A percentile compares a stretch with the other conserved stretches of the same genome.
These are phyloP conservation scores for Equus przewalskii DNA, from an alignment of 2,113 vertebrate genomes.

Conservation along the genomic window DNA sequence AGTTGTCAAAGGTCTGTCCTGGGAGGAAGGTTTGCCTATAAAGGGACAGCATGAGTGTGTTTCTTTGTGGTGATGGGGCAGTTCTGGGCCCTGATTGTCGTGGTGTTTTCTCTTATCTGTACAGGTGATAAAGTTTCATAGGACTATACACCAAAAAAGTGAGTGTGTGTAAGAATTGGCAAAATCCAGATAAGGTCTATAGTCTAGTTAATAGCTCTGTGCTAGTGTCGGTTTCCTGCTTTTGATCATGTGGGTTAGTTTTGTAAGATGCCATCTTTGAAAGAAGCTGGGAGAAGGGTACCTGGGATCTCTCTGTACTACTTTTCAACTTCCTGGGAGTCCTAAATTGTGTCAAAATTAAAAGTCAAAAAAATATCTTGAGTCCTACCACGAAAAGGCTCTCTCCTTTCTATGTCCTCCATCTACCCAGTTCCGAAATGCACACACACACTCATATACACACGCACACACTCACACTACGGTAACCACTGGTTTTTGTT, in stretches of 20 bases:
- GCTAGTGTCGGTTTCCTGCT: background rate
- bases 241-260: background rate
- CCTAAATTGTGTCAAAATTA: conserved; percentile 15
- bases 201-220: background rate
- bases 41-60: background rate
- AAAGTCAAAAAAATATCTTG: background rate
- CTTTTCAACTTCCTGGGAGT: background rate
- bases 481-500: background rate
- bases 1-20: no score
- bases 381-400: background rate
- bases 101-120: background rate
- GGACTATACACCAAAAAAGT: background rate
- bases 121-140: background rate
- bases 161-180: background rate
- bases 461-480: background rate
- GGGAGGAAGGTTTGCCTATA: background rate
- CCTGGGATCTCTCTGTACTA: background rate
- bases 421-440: background rate
- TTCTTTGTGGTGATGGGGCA: background rate
- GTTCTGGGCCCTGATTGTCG: background rate
- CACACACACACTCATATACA: no score
- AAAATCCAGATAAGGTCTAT: background rate
- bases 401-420: background rate
- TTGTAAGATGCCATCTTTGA: background rate
- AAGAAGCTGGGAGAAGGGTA: background rate